These are phyloP conservation scores for Aelia acuminata DNA, from an alignment of 2,888 invertebrate species.

Conservation along the genomic window DNA sequence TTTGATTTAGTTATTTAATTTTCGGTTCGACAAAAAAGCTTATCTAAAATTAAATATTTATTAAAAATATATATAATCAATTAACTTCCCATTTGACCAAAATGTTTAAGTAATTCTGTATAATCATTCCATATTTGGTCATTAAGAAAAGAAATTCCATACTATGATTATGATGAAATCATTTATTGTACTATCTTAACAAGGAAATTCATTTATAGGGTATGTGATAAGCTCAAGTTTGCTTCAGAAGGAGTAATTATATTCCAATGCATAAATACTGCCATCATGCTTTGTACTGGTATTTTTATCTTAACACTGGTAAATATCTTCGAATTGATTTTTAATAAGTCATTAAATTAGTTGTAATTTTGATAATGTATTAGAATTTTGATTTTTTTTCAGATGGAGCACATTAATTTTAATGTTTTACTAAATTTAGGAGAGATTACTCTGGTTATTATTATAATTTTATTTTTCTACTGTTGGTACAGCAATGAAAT, in stretches of 20 bases:
- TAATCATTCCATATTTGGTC: background rate
- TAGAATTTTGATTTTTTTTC: background rate
- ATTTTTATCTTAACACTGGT: conserved; percentile 62
- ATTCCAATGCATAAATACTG: conserved; percentile 61
- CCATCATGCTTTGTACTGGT: conserved; percentile 61
- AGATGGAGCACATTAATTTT: conserved; percentile 50
- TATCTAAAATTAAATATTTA: no score
- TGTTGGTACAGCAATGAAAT: conserved; percentile 64
- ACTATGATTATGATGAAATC: background rate
- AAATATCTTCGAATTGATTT: background rate
- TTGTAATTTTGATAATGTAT: background rate
- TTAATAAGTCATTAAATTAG: background rate
- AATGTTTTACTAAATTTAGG: conserved; percentile 60
- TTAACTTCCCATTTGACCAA: no score
- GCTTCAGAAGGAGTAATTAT: conserved; percentile 56
- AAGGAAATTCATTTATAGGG: background rate
- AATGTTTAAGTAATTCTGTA: no score
- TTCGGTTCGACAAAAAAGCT: no score
- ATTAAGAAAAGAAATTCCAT: background rate
- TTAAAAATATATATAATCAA: no score
- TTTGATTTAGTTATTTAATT: no score
- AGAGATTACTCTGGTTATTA: conserved; percentile 57
- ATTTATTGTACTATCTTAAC: background rate
- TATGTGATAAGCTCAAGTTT: conserved; percentile 43
- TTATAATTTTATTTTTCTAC: conserved; percentile 60